Base-by-base conservation (phyloP, 2,797 vertebrate genomes). In the Sebastes aleutianus region DNA sequence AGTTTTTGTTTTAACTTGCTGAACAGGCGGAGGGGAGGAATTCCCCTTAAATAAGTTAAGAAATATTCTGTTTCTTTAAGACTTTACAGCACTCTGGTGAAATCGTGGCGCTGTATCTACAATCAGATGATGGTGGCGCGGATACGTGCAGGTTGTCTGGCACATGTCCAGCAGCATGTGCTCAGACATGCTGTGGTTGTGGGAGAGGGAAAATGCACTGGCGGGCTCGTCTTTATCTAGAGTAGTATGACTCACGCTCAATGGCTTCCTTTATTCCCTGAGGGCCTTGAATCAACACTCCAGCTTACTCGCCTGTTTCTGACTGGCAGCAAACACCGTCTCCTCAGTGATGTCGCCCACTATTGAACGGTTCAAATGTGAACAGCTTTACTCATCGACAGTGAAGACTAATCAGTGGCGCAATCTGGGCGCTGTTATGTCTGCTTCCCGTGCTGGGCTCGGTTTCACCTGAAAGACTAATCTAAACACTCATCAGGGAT, bases 201-300 rank as follows among this genome's bases (percentile, higher is more conserved):
- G 78, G 39, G 67, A 77, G 74, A 80, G 71, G 57, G 70, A 80
- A 79, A 81, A 39, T 81, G 79, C 62, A 24, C 4, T 12, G 24
- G 57, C 63, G 13, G 50, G 27, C 9, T 32, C 43, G 43, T 79
- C 36, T 79, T 88, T 82, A 86, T 82, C 76, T 79, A 1, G 0
- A 85, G 14, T 32, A 31, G 65, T 47, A 77, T 92, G 93, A 93
- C 84, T 93, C 91, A 92, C 34, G 12, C 63, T 70, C 27, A 32
- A 5, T 50, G 13, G 63, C 34, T 89, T 70, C 65, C 31, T 84
- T 82, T 74, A 75, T 82, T 86, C 81, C 78, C 66, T 9, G 0
- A 56, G 76, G 77, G 71, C 47, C 26, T 78, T 61, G 24, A 8
- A 85, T n/a, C 6, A 31, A 57, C 22, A 76, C 27, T 14, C 70